phyloP scores from a whole-genome alignment of 2,797 vertebrate genomes.

The Lithobates pipiens region DNA sequence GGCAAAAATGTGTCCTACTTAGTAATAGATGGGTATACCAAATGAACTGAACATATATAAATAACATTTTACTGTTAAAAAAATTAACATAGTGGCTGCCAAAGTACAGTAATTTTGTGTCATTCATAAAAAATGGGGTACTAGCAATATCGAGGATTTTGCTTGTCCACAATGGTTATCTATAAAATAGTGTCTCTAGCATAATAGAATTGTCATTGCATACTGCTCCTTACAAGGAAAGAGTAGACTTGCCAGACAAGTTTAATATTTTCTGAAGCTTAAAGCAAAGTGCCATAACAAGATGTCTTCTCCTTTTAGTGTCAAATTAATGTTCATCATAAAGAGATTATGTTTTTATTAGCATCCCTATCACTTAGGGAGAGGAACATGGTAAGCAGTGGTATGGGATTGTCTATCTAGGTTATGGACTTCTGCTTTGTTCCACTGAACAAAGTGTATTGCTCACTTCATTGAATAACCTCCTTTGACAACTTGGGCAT shows the following conservation, averaged over 20 bases:
- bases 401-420: constrained; percentile 15
- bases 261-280: constrained; percentile 21
- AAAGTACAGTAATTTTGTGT: too few species aligned
- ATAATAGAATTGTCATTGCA: too few species aligned
- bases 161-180: too few species aligned
- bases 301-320: constrained; percentile 38
- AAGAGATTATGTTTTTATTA: constrained; percentile 45
- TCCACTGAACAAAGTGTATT: constrained; percentile 17
- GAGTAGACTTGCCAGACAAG: not conserved
- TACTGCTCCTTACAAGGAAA: not conserved
- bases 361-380: not conserved
- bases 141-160: too few species aligned
- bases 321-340: constrained; percentile 45
- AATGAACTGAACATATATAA: too few species aligned
- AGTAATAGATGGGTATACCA: too few species aligned
- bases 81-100: too few species aligned
- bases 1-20: too few species aligned
- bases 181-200: too few species aligned
- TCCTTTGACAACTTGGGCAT: constrained; percentile 48
- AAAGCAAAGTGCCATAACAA: constrained; percentile 35
- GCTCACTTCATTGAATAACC: constrained; percentile 43
- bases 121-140: too few species aligned
- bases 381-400: constrained; percentile 10
- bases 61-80: too few species aligned
- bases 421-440: constrained; percentile 19